Evolutionary conservation across 1,140 invertebrate genomes (phyloP), one percentile per base, ranked within the genome.

Genomic region (Fopius arisanus): DNA sequence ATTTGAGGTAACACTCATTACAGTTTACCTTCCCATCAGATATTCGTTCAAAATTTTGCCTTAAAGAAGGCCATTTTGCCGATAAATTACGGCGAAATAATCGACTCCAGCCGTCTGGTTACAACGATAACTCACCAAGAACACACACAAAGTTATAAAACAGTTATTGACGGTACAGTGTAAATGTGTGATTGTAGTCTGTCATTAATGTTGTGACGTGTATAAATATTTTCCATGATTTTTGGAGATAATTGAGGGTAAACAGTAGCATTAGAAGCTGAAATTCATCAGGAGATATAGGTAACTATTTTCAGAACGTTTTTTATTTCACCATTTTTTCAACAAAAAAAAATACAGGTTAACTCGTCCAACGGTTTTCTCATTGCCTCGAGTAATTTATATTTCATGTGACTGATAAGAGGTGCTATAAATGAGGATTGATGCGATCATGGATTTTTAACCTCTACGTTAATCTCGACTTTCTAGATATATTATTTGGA

Each of bases 121-220:
- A n/a, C n/a, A n/a, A n/a, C n/a, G 33, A 37, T 37, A 37, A 37
- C 7, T 37, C 33, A n/a, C 43, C 43, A 48, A 48, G 43, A n/a
- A 48, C 43, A 48, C 33, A 12, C 16, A 48, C n/a, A 4, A 48
- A 48, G 16, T 48, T 48, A 5, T 4, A 16, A n/a, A 5, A 16
- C 16, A 16, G 16, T 4, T 19, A 19, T 37, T 4, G 33, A 37
- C 5, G 4, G 5, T 16, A 43, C 14, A 48, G 43, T 48, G 43
- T 19, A 48, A 12, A 48, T 48, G 43, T 48, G 43, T 48, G 43
- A 14, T 14, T 48, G 16, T 7, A 48, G 33, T 83, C n/a, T n/a
- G 78, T 78, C 78, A 80, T 85, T 82, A 79, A 83, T 86, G 81
- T 87, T 85, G 83, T 87, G 84, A 87, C 84, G 85, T 87, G 85